These are phyloP conservation scores for Drosophila mercatorum DNA, from an alignment of 2,888 invertebrate genomes.

Conservation along the genomic window DNA sequence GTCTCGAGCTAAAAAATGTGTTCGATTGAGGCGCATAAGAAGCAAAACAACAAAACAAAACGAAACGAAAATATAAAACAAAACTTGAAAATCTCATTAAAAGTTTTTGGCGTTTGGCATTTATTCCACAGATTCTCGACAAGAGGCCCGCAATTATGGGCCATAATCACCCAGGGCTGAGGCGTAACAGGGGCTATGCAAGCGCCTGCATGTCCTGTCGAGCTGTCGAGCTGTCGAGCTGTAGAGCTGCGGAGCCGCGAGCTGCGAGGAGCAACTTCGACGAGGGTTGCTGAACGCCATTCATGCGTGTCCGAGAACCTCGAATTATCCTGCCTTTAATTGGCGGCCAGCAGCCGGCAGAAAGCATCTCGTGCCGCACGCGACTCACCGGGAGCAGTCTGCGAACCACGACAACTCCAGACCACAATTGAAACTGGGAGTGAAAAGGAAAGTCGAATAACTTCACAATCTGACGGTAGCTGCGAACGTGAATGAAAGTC, in stretches of 20 bases:
- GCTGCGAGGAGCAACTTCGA: not conserved
- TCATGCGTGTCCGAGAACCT: slow-evolving; percentile 31
- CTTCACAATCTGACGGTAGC: not conserved
- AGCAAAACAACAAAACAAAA: slow-evolving; percentile 38
- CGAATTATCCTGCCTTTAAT: slow-evolving; percentile 35
- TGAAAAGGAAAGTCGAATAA: slow-evolving; percentile 20
- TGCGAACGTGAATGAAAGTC: slow-evolving; percentile 17
- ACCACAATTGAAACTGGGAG: not conserved
- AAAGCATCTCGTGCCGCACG: slow-evolving; percentile 58
- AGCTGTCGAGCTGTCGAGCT: not conserved
- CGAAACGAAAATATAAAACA: slow-evolving; percentile 12
- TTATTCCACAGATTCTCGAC: slow-evolving; percentile 30
- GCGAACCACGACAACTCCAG: slow-evolving; percentile 13
- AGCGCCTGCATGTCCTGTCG: slow-evolving; percentile 35
- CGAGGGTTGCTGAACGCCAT: slow-evolving; percentile 21
- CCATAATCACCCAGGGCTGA: slow-evolving; percentile 25
- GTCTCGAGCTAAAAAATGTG: slow-evolving; percentile 40
- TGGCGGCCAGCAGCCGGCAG: slow-evolving; percentile 47
- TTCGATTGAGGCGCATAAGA: slow-evolving; percentile 57
- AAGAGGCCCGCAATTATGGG: slow-evolving; percentile 48
- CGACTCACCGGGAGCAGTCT: slow-evolving; percentile 25
- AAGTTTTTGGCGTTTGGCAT: slow-evolving; percentile 54
- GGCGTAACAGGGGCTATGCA: slow-evolving; percentile 20
- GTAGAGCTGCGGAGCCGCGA: not conserved
- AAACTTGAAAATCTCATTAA: slow-evolving; percentile 69